Evolutionary conservation across 2,888 invertebrate genomes (phyloP), one percentile per base, ranked within the genome.

Genomic region (Amblyjoppa fuscipennis): DNA sequence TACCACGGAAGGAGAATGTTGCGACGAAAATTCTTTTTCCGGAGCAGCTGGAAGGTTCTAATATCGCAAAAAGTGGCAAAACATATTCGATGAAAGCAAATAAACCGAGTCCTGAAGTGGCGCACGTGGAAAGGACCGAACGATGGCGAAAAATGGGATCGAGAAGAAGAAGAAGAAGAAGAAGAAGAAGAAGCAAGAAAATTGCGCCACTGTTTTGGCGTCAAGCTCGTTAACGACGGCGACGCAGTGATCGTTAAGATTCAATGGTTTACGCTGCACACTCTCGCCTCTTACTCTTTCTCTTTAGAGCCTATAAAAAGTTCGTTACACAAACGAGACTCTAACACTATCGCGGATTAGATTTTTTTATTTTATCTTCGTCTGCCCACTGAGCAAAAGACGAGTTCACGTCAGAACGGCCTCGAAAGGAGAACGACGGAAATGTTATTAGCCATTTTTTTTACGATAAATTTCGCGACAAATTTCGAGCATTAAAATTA

Each of bases 201-300:
- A 64, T 70, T 75, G 61, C 53, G 69, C 74, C 68, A 79, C 68
- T 82, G 84, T 86, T 86, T 84, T 86, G 81, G 77, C 86, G 86
- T 81, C 75, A 66, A 71, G 73, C 71, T 81, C 73, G 84, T 86
- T 86, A 84, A 84, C 79, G 71, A 80, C 53, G 84, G 82, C 80
- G 84, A 80, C 84, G 59, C 45, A 53, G 61, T 59, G 80, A 66
- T 80, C 82, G 84, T 86, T 84, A 82, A 84, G 51, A 59, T n/a
- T 76, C 74, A 51, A 68, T 20, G 51, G 73, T 74, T 83, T 83
- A 71, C 51, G 61, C 69, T 25, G 31, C 56, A 74, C 56, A 28
- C 64, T 38, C 51, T 28, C 70, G 53, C 31, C 56, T 75, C 31
- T 16, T 73, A 51, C 56, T 41, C 20, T 71, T 49, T 34, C 53